Evolutionary conservation across 2,797 vertebrate species (phyloP), one percentile per base, ranked within the genome.

Genomic region (Eulemur coronatus): DNA sequence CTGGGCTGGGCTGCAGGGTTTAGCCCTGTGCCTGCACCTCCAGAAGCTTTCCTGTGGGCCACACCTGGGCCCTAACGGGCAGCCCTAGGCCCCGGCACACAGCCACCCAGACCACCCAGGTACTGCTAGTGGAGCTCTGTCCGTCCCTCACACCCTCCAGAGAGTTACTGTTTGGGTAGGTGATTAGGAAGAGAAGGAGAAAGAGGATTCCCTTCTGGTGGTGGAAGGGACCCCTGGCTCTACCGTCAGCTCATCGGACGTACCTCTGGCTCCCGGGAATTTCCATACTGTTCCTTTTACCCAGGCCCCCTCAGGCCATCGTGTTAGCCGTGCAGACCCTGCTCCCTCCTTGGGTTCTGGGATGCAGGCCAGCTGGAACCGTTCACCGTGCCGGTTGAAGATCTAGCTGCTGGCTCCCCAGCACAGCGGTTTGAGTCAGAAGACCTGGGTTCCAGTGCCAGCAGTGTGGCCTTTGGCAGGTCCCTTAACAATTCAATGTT

Each of bases 381-480:
- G n/a, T 30, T 75, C 82, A 4, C 52, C 11, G 6, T 48, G 52
- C 73, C 26, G 3, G 20, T 4, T 61, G 91, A 93, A 24, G 84
- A 80, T 69, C 15, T 5, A 41, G 55, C 55, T 48, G 28, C 87
- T 43, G 57, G 76, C 46, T 86, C 17, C 52, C 50, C 14, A 12
- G 61, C 50, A 15, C 43, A 28, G 35, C 38, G 38, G 5, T 26
- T 41, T 0, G 1, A 78, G 38, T 72, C 80, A 57, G 96, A 72
- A 87, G 76, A 78, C 24, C 38, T n/a, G n/a, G 76, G 38, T 41
- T 30, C 6, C 1, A 14, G 78, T 35, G 35, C 11, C 91, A 65
- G 35, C 57, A 7, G 13, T 10, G 4, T 70, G 94, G 81, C 87
- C 79, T 94, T 46, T 84, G 91, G 38, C 93, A 48, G 72, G 20